Base-by-base conservation (phyloP, 2,797 vertebrate species). In the Phoxinus dragarum region DNA sequence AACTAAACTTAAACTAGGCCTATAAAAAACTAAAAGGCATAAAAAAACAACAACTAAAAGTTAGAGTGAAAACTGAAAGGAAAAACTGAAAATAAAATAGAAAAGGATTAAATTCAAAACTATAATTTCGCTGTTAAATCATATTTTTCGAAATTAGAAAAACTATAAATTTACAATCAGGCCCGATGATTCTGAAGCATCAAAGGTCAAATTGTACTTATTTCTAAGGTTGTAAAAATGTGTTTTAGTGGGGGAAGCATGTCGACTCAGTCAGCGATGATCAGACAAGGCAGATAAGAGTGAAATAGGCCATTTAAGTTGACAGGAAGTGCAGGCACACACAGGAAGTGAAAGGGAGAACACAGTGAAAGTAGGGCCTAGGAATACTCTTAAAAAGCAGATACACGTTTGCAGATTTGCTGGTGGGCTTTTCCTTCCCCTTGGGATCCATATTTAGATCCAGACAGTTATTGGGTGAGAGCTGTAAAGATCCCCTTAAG, bases 301-400 rank as follows among this genome's bases (percentile, higher is more conserved):
- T 9, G 27, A 34, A 76, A 36, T 49, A 71, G 52, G 27, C 9
- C 54, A 66, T 27, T 78, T 7, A 47, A 40, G 67, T 67, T 44
- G 10, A 67, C 52, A 77, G 73, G 52, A 81, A 75, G 38, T 47
- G 47, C 64, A 78, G 67, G 49, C 82, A 81, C 14, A 56, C 49
- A 81, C 79, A 86, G 85, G 80, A 82, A 82, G 81, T 82, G 56
- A 82, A 82, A 82, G 40, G 81, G 56, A 82, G 54, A 64, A 74
- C 40, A 80, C 59, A 27, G 85, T 52, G 66, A 86, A 82, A 86
- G 49, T 59, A 17, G 21, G 12, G 31, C 69, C 42, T 2, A 34
- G 40, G 42, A 40, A 74, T 64, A 74, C n/a, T 82, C 17, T 73
- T 12, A 64, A 82, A 82, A 31, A 38, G 71, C 54, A 38, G 56